A percentile compares a stretch with the other conserved stretches of the same genome.
Conservation (phyloP, 1,140 invertebrate genomes). For the Zaprionus kolodkinae region DNA sequence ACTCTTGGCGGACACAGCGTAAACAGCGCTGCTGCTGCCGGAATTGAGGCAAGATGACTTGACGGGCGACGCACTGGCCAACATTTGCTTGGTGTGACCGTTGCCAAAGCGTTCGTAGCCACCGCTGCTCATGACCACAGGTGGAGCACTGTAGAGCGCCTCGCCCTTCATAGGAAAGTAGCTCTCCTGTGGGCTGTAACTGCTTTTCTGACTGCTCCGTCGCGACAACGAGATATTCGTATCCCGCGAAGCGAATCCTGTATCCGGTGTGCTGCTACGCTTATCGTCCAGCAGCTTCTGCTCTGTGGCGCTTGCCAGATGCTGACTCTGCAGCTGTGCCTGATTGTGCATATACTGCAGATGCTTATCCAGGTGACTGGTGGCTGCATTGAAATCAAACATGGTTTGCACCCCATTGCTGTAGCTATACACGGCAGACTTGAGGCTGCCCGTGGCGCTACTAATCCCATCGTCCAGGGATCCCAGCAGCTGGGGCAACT, state of each 20-base stretch:
- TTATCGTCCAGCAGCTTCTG: conserved; percentile 71
- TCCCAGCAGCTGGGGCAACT: conserved; percentile 68
- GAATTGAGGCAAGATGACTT: conserved; percentile 64
- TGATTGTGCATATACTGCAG: conserved; percentile 81
- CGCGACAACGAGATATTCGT: conserved; percentile 81
- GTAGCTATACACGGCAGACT: conserved; percentile 80
- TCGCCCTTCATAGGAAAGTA: conserved; percentile 76
- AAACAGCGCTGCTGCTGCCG: conserved; percentile 70
- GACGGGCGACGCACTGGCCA: conserved; percentile 74
- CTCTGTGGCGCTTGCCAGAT: conserved; percentile 40
- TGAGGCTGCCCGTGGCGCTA: conserved; percentile 76
- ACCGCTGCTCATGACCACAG: conserved; percentile 55
- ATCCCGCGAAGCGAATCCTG: conserved; percentile 80
- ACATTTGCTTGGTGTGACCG: conserved; percentile 63
- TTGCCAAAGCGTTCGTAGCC: conserved; percentile 69
- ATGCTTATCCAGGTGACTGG: conserved; percentile 80
- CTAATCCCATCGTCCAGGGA: conserved; percentile 79
- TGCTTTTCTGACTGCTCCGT: conserved; percentile 82
- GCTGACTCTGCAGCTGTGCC: conserved; percentile 56
- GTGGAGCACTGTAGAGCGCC: conserved; percentile 58
- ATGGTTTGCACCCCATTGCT: conserved; percentile 81
- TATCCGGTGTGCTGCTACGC: conserved; percentile 81
- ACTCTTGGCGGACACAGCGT: conserved; percentile 52
- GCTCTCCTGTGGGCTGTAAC: conserved; percentile 82
- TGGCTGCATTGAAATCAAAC: conserved; percentile 82